A percentile compares a stretch with the other conserved stretches of the same genome.
Evolutionary conservation across 1,140 invertebrate genomes (phyloP).

Genomic region (Caenorhabditis remanei): DNA sequence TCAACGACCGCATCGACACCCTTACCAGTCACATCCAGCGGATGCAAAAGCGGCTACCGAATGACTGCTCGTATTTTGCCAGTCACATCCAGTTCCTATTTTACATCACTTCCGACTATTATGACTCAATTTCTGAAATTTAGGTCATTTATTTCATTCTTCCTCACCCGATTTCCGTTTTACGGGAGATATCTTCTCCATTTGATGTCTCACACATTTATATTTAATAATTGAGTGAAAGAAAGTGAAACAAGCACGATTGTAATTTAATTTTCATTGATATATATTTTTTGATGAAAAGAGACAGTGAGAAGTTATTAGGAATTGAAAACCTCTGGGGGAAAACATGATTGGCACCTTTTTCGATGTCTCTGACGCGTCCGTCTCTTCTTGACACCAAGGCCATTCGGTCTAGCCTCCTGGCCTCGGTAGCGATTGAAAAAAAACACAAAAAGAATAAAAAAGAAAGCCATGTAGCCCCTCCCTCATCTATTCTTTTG

Average conservation of each 20-base stretch:
- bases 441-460: not conserved
- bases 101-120: not conserved
- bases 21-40: slow-evolving; percentile 28
- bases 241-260: not conserved
- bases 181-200: not conserved
- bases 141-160: not conserved
- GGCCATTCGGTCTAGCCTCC: slow-evolving; percentile 13
- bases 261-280: slow-evolving; percentile 3
- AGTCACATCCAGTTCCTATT: not conserved
- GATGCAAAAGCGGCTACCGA: slow-evolving; percentile 22
- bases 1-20: not conserved
- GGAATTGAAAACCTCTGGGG: not conserved
- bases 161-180: not conserved
- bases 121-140: slow-evolving; percentile 10
- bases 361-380: slow-evolving; percentile 1
- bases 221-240: slow-evolving; percentile 16
- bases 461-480: not conserved
- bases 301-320: slow-evolving; percentile 30
- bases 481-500: not conserved
- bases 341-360: slow-evolving; percentile 25
- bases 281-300: slow-evolving; percentile 21
- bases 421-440: not conserved
- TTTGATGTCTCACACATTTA: not conserved
- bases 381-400: slow-evolving; percentile 40
- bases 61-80: slow-evolving; percentile 39